Base-by-base conservation (phyloP, 1,140 invertebrate genomes). In the Lamellibrachia luymesi region DNA sequence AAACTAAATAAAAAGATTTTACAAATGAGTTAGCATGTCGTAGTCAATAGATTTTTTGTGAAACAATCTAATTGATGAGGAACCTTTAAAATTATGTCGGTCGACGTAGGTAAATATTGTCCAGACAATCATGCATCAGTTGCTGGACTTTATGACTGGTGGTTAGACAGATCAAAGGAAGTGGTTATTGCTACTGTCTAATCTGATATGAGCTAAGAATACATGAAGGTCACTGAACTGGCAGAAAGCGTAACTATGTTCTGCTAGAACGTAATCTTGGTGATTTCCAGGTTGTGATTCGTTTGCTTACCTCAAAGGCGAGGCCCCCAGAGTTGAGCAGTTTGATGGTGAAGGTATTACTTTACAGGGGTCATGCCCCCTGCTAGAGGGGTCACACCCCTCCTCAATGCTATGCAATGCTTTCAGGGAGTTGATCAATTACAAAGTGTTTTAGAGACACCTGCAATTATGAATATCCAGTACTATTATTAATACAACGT, bases 291-390 rank as follows among this genome's bases (percentile, higher is more conserved):
- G 92, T 38, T 17, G 7, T 38, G 92, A 92, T n/a, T 17, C 50
- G 13, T 52, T 92, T 92, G 92, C 92, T 56, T 92, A 92, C 92
- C 51, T 92, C 50, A 52, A 92, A 17, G 92, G 50, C 52, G 92
- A 92, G 27, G 52, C 50, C 25, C 27, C 50, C 92, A 51, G 10
- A 25, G 50, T 80, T 80, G 64, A 80, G 8, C 64, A 80, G 64
- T 80, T 80, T 80, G 64, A 80, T 80, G 64, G 64, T 80, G 64
- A 80, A 80, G 64, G 64, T 80, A 80, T 80, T 80, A 80, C 64
- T 22, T 80, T 80, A 80, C 64, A 80, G 64, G 64, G 64, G 13
- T 80, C 64, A 80, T 80, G 13, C 13, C 64, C 13, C 13, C 17
- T 80, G 8, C 64, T 22, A 80, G 13, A 80, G 64, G 64, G 17